Evolutionary conservation across 2,888 invertebrate genomes (phyloP), one percentile per base, ranked within the genome.

Genomic region (Xestia rhomboidea): DNA sequence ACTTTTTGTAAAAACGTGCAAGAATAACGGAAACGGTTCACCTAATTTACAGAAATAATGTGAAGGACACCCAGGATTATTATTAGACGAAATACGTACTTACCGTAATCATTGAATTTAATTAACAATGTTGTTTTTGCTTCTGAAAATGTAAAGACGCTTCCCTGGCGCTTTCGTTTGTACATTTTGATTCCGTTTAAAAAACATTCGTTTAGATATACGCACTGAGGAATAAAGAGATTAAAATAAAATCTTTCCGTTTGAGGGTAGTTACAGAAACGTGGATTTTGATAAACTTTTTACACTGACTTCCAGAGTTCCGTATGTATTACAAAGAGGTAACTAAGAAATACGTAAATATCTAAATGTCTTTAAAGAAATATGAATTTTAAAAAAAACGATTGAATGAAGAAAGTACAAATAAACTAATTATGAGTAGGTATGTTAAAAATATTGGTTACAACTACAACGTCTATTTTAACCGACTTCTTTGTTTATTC

Each of bases 231-330:
- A 78, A 67, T 77, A 76, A 57, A 67, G 49, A 63, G 62, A 80
- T 77, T 83, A 74, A 83, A 88, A 88, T 80, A 68, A 77, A 85
- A 88, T 77, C 62, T 80, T 80, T 68, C 70, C 66, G 41, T 41
- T 27, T 49, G 60, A 73, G 15, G 44, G 15, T 44, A 63, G n/a
- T 66, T 70, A 68, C 63, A 51, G 57, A 67, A 76, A 73, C 60
- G 60, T 63, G n/a, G 24, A 51, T 63, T 13, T 27, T 38, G 8
- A 34, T 46, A 34, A 11, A 49, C 27, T 38, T 79, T 68, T 10
- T 41, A 18, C 2, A n/a, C 21, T 49, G 3, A 24, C n/a, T 10
- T 46, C 0, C 1, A 15, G 30, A 62, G 73, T 77, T 87, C 75
- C 64, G 85, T 54, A 80, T 49, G 13, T 30, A 18, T 21, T 62